Base-by-base conservation (phyloP, 1,140 invertebrate genomes). In the Drosophila malerkotliana region DNA sequence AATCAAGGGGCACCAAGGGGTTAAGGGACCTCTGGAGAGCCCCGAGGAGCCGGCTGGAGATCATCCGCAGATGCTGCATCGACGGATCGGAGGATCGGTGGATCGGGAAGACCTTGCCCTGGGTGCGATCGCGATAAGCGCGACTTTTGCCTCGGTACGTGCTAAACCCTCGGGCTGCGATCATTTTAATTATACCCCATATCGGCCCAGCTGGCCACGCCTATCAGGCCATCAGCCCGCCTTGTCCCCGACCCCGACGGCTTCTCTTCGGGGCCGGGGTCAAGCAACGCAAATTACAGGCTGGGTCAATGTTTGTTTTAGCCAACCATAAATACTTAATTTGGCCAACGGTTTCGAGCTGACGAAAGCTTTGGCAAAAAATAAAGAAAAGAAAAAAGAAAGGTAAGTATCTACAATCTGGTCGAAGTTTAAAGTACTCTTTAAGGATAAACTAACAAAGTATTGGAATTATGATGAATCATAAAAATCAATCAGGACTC, bases 121-220 rank as follows among this genome's bases (percentile, higher is more conserved):
- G 82, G 82, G 78, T 85, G 82, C 73, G 74, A 85, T 85, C 82
- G 82, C 82, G 82, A 85, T 85, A 85, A 87, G 82, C 82, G 82
- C 82, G 82, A 87, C 77, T 87, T 81, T 87, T 87, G 77, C 82
- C 82, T 85, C 77, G 77, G 74, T 85, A 85, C 82, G 82, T 85
- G 82, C 82, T 85, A 85, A 81, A 72, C 77, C 81, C 78, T 74
- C 67, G 54, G 30, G 63, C 66, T 64, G 78, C 58, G 74, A 87
- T 85, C 82, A 87, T 85, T 85, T 85, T 85, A 85, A 85, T 85
- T 85, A 85, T 85, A 64, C 68, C 57, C 53, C 54, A 57, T 54
- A 62, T 67, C 64, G 48, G 30, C 57, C 41, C 45, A 39, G 34
- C 7, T 39, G 39, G 56, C 24, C 54, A 58, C 54, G 63, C 56